Base-by-base conservation (phyloP, 2,797 vertebrate genomes). In the Peromyscus attwateri region DNA sequence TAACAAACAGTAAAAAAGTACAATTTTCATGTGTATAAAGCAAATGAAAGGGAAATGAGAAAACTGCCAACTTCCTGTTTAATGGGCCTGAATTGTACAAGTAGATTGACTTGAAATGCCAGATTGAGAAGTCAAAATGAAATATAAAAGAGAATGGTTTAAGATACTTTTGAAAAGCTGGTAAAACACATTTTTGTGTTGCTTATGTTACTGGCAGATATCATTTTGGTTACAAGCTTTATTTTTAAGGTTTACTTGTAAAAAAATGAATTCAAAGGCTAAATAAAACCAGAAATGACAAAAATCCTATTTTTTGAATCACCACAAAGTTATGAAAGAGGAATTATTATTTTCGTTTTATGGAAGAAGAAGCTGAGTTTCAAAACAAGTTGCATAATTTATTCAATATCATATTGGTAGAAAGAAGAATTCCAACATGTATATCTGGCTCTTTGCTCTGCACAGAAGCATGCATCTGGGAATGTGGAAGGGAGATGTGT, bases 21-120 rank as follows among this genome's bases (percentile, higher is more conserved):
- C 23, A 62, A 25, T 91, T 89, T 92, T 89, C n/a, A 87, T 87
- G 6, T 55, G 37, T 83, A 91, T 91, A 84, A 94, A 89, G 34
- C 14, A 87, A 93, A 96, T 96, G 52, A 83, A 83, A 92, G 92
- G 62, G 46, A 95, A 94, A 87, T 57, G 46, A 77, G n/a, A 80
- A 95, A 95, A 87, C 3, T 71, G 12, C 7, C 25, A 89, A 31
- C 19, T 81, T 93, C 21, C 13, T 87, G 29, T 91, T 89, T 91
- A 91, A 96, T 89, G 21, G 52, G 5, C 6, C 14, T 91, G 55
- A 79, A 6, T 92, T 87, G 10, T 70, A 23, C 1, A 43, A 37
- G 27, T 68, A 83, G 37, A 92, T 40, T 79, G 34, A 68, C 46
- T 93, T 87, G 27, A 92, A 84, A 82, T 94, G 57, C 29, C 60